Evolutionary conservation across 2,888 invertebrate genomes (phyloP).

Genomic region (Mythimna vitellina): DNA sequence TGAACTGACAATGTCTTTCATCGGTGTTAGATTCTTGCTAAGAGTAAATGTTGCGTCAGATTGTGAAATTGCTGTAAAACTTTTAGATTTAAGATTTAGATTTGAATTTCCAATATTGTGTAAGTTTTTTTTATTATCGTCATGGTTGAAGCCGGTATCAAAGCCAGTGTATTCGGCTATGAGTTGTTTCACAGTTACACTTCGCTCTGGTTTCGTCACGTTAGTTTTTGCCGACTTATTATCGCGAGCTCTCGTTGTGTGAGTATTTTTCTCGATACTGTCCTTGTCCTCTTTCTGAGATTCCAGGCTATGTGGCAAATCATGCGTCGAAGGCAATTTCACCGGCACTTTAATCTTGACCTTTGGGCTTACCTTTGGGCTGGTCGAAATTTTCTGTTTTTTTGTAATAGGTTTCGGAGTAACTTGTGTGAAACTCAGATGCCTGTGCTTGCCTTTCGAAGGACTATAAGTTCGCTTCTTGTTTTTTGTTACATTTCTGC

Average conservation of each 20-base stretch:
- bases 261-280: neutral
- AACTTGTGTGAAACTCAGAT: constrained; percentile 61
- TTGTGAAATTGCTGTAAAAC: neutral
- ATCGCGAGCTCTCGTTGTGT: neutral
- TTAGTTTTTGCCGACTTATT: constrained; percentile 51
- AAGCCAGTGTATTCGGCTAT: constrained; percentile 68
- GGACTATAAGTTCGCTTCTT: constrained; percentile 79
- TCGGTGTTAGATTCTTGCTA: constrained; percentile 67
- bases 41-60: constrained; percentile 67
- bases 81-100: constrained; percentile 27
- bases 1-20: constrained; percentile 25
- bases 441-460: constrained; percentile 52
- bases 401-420: constrained; percentile 80
- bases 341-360: neutral
- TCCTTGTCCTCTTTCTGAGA: constrained; percentile 46
- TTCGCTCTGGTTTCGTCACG: constrained; percentile 48
- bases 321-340: neutral
- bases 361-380: constrained; percentile 47
- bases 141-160: constrained; percentile 36
- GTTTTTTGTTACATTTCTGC: constrained; percentile 46
- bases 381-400: constrained; percentile 76
- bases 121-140: constrained; percentile 58
- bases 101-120: constrained; percentile 44
- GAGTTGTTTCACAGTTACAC: constrained; percentile 73
- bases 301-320: constrained; percentile 7